Conservation (phyloP, 1,140 invertebrate species). For the Diabrotica virgifera region DNA sequence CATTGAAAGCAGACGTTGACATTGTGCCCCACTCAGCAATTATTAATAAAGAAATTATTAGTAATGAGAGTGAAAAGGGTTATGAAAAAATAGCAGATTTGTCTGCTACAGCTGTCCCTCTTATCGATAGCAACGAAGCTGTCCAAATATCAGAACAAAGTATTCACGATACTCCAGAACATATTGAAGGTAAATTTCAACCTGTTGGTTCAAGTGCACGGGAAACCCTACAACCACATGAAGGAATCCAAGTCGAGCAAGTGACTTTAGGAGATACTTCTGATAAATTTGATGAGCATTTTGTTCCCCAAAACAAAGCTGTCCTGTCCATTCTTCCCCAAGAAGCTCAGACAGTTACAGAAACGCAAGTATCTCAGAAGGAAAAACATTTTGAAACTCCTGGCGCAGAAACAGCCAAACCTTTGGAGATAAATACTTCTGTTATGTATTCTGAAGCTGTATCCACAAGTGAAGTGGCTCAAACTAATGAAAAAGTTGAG, state of each 20-base stretch:
- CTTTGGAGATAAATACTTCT: not conserved
- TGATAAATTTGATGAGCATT: not conserved
- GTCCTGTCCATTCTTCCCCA: not conserved
- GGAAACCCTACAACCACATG: conserved; percentile 1
- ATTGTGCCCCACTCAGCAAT: conserved; percentile 16
- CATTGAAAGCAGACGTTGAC: conserved; percentile 14
- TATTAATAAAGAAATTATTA: conserved; percentile 6
- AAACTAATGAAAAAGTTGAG: conserved; percentile 20
- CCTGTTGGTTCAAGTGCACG: conserved; percentile 7
- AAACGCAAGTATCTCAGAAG: conserved; percentile 8
- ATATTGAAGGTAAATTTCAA: conserved; percentile 11
- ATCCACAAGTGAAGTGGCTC: conserved; percentile 12
- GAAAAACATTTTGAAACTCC: conserved; percentile 1
- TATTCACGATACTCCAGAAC: not conserved
- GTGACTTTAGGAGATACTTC: conserved; percentile 7
- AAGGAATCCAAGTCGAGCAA: conserved; percentile 7
- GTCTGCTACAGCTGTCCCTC: conserved; percentile 1
- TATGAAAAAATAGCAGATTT: not conserved
- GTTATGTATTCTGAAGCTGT: conserved; percentile 16
- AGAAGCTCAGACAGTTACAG: conserved; percentile 12
- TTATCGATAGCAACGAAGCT: conserved; percentile 7
- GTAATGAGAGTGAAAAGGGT: conserved; percentile 13
- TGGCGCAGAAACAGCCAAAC: not conserved
- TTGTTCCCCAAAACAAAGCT: conserved; percentile 4
- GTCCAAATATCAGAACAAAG: conserved; percentile 17